phyloP scores from a whole-genome alignment of 2,888 invertebrate genomes.

The Lithophane socia region DNA sequence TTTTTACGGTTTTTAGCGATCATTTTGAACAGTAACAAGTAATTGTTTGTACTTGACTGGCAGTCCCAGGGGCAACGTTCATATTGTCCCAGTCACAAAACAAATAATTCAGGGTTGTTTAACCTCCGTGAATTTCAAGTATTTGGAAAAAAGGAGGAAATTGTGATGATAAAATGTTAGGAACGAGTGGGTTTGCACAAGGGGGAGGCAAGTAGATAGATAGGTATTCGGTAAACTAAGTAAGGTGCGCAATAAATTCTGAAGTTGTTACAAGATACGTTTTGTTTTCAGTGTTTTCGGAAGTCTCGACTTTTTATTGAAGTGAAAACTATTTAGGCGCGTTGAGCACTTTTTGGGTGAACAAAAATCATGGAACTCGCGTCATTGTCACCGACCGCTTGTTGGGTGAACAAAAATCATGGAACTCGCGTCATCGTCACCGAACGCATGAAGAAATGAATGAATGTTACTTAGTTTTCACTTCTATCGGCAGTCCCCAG shows the following conservation, averaged over 20 bases:
- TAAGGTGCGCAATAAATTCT: conserved; percentile 53
- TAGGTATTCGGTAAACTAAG: conserved; percentile 51
- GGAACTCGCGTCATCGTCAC: too few relatives aligned
- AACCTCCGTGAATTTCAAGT: conserved; percentile 46
- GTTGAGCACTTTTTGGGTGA: too few relatives aligned
- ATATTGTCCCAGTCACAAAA: conserved; percentile 26
- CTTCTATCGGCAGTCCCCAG: too few relatives aligned
- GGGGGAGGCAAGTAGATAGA: conserved; percentile 9
- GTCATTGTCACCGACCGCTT: too few relatives aligned
- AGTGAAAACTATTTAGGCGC: too few relatives aligned
- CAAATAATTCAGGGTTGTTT: conserved; percentile 38
- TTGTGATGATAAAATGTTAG: conserved; percentile 28
- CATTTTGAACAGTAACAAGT: conserved; percentile 41
- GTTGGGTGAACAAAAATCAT: too few relatives aligned
- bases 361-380: too few relatives aligned
- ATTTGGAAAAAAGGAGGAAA: conserved; percentile 39
- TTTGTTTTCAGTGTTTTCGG: conserved; percentile 39
- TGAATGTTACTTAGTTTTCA: too few relatives aligned
- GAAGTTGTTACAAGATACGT: conserved; percentile 31
- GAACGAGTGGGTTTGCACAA: conserved; percentile 30
- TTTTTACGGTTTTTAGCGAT: conserved; percentile 48
- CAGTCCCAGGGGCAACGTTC: conserved; percentile 33
- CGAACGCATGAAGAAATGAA: too few relatives aligned
- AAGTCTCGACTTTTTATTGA: conserved; percentile 18
- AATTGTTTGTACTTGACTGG: conserved; percentile 54